Evolutionary conservation across 2,888 invertebrate species (phyloP).

Genomic region (Nezara viridula): DNA sequence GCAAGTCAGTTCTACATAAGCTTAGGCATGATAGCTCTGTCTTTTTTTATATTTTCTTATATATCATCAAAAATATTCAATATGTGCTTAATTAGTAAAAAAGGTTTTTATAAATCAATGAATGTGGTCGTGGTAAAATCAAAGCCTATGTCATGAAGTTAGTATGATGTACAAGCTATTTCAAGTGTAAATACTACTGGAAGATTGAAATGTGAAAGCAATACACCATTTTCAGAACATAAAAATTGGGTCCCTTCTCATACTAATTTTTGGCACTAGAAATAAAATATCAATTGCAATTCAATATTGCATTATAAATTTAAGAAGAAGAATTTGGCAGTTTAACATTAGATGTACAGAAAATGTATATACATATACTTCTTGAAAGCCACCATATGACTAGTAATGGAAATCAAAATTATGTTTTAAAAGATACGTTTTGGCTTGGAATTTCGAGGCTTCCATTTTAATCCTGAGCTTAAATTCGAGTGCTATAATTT

Average conservation of each 20-base stretch:
- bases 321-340: neutral
- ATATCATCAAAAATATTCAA: slow-evolving; percentile 54
- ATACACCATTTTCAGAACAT: neutral
- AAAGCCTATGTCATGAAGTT: neutral
- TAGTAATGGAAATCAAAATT: too few species aligned
- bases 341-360: neutral
- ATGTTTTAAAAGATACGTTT: neutral
- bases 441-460: neutral
- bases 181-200: slow-evolving; percentile 14
- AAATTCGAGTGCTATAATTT: neutral
- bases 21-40: slow-evolving; percentile 58
- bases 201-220: neutral
- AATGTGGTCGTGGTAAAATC: slow-evolving; percentile 46
- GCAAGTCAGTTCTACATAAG: slow-evolving; percentile 69
- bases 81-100: slow-evolving; percentile 11
- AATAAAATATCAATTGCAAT: neutral
- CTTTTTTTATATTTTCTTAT: slow-evolving; percentile 56
- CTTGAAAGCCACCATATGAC: too few species aligned
- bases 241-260: neutral
- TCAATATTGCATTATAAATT: neutral
- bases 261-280: neutral
- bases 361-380: neutral
- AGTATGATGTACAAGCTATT: neutral
- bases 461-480: neutral
- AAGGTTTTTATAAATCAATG: slow-evolving; percentile 49